Base-by-base conservation (phyloP, 1,140 invertebrate genomes). In the Leptinotarsa lineolata region DNA sequence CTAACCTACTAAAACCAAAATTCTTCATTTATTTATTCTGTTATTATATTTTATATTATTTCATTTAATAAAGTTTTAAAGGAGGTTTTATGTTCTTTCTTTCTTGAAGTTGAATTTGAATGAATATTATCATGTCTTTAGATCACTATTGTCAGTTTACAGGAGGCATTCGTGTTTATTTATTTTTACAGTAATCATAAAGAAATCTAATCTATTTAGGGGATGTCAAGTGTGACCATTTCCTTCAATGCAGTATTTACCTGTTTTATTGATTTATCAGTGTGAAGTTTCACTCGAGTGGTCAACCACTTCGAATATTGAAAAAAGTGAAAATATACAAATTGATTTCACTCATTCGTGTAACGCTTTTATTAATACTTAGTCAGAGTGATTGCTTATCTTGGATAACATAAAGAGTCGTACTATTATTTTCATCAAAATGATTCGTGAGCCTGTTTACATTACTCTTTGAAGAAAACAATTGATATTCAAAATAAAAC, bases 251-350 rank as follows among this genome's bases (percentile, higher is more conserved):
- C 16, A 16, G 48, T 54, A 54, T 54, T 54, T 18, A 54, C 15
- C 15, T 54, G 48, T 54, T 54, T 54, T 18, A 54, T 54, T 54
- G 48, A 54, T 54, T 54, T 54, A 54, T 54, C 48, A 54, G 12
- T 54, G 48, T 54, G 15, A 54, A 54, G 48, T 18, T 54, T 15
- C 48, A 54, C 48, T n/a, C 4, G 48, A 54, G 5, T 54, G 48
- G 48, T 8, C 48, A 54, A 54, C 48, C 48, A 54, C 48, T 54
- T 54, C 3, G 15, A 18, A 54, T 54, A 54, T 54, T 54, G 4
- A 15, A 16, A 18, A 54, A 16, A 16, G 48, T 54, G 13, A n/a
- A 54, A 54, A 54, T 54, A 54, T 15, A 54, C 48, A n/a, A 54
- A 54, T 54, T 54, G 48, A 54, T 4, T 18, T 1, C 48, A 54